Evolutionary conservation across 2,888 invertebrate genomes (phyloP).

Genomic region (Trichogramma evanescens): DNA sequence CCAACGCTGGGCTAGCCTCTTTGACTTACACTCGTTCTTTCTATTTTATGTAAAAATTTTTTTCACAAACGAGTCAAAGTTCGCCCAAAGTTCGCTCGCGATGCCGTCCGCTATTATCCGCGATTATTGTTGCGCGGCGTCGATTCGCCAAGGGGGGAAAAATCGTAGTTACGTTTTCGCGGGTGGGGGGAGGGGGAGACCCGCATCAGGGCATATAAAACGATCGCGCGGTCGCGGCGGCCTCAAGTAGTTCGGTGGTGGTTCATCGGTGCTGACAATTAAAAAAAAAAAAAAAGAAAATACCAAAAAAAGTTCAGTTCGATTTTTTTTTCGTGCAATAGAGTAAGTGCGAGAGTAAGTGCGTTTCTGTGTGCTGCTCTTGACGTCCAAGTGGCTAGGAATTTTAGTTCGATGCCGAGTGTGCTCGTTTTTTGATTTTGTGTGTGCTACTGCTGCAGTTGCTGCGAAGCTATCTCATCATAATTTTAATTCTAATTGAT

Average conservation of each 20-base stretch:
- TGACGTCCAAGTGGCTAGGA: too few species aligned
- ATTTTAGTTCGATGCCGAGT: too few species aligned
- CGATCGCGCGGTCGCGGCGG: conserved; percentile 21
- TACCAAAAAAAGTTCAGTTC: neutral
- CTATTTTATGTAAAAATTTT: neutral
- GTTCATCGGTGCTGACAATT: conserved; percentile 30
- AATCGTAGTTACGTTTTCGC: neutral
- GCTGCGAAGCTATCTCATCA: too few species aligned
- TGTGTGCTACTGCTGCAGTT: too few species aligned
- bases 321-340: neutral
- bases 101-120: conserved; percentile 25
- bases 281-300: neutral
- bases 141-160: conserved; percentile 10
- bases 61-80: too few species aligned
- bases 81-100: neutral
- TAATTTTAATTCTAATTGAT: too few species aligned
- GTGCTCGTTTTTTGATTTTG: too few species aligned
- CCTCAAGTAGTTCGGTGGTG: conserved; percentile 38
- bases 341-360: conserved; percentile 8
- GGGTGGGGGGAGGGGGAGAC: conserved; percentile 24
- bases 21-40: neutral
- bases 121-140: conserved; percentile 32
- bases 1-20: too few species aligned
- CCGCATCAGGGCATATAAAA: conserved; percentile 37
- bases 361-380: too few species aligned